phyloP scores from a whole-genome alignment of 1,140 invertebrate species.

The Epicauta chinensis region DNA sequence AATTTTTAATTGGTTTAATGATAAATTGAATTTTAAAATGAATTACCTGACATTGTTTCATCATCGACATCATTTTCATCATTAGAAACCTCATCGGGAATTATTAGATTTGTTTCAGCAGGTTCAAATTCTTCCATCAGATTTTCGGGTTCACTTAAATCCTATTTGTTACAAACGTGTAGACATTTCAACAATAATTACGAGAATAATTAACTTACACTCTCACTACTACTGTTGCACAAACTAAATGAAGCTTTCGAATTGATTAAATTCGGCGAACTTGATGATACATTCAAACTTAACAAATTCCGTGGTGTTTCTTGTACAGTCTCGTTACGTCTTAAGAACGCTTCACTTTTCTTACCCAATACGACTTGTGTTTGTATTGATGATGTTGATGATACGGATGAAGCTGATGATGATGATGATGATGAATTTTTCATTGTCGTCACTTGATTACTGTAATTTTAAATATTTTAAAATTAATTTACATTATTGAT shows the following conservation, averaged over 20 bases:
- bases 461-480: neutral
- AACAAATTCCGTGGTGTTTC: constrained; percentile 28
- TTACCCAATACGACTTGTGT: constrained; percentile 17
- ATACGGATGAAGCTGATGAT: constrained; percentile 7
- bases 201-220: constrained; percentile 20
- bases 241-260: constrained; percentile 36
- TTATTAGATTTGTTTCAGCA: constrained; percentile 41
- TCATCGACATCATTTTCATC: constrained; percentile 46
- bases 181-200: too few species aligned
- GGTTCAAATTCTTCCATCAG: constrained; percentile 51
- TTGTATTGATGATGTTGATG: constrained; percentile 17
- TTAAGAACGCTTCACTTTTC: neutral
- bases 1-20: too few species aligned
- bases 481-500: neutral
- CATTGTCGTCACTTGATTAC: neutral
- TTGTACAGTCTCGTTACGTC: constrained; percentile 10
- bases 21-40: too few species aligned
- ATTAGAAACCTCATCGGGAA: constrained; percentile 41
- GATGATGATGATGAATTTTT: neutral
- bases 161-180: too few species aligned
- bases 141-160: constrained; percentile 62
- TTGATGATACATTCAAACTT: constrained; percentile 35
- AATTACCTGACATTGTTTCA: constrained; percentile 77
- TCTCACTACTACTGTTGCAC: constrained; percentile 46
- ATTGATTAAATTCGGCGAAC: constrained; percentile 41